These are phyloP conservation scores for Apotomis turbidana DNA, from an alignment of 2,888 invertebrate species.

Conservation along the genomic window DNA sequence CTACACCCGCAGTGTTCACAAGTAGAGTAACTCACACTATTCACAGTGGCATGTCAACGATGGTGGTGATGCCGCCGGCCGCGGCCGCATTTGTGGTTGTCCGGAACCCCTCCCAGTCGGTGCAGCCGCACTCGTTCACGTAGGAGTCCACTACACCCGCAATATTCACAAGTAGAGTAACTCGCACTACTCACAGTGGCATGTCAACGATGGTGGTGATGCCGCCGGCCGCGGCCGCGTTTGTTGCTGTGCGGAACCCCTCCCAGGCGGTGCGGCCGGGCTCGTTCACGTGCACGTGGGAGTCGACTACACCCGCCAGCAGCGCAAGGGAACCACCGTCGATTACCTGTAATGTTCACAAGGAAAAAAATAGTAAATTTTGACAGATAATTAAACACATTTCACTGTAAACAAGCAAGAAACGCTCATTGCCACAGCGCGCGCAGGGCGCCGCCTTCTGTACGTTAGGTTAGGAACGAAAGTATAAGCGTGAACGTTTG, in stretches of 20 bases:
- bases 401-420: too few relatives aligned
- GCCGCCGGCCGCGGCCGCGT: too few relatives aligned
- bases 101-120: neutral
- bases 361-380: neutral
- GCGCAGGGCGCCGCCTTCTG: too few relatives aligned
- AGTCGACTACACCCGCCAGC: conserved; percentile 88
- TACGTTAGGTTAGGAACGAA: too few relatives aligned
- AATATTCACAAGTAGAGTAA: neutral
- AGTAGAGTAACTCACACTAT: too few relatives aligned
- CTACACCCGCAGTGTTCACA: too few relatives aligned
- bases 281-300: conserved; percentile 89
- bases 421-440: too few relatives aligned
- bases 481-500: too few relatives aligned
- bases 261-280: conserved; percentile 78
- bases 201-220: conserved; percentile 59
- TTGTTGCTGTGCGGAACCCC: too few relatives aligned
- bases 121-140: neutral
- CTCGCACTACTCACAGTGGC: conserved; percentile 82
- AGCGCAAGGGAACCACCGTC: conserved; percentile 67
- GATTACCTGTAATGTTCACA: conserved; percentile 53
- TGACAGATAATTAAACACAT: too few relatives aligned
- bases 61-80: neutral
- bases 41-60: neutral
- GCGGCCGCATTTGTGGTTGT: too few relatives aligned
- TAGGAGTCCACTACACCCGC: neutral